Conservation (phyloP, 2,113 vertebrate genomes). For the Cinclus cinclus region DNA sequence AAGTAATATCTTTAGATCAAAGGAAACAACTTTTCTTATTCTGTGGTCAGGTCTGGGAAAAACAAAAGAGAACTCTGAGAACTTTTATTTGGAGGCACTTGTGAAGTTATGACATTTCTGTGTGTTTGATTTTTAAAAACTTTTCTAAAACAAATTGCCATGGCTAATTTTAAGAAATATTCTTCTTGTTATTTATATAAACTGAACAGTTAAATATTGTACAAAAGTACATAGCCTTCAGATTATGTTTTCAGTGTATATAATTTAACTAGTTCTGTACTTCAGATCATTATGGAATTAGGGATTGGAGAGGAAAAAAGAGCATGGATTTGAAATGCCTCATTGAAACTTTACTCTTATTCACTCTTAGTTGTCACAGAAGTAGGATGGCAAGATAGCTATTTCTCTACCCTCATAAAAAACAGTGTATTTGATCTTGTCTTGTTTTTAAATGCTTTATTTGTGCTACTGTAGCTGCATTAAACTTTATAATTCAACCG, state of each 20-base stretch:
- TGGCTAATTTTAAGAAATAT: background rate
- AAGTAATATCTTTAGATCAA: background rate
- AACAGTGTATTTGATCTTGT: background rate
- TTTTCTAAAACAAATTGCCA: background rate
- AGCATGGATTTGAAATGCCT: background rate
- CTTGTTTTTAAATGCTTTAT: background rate
- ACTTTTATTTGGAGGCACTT: background rate
- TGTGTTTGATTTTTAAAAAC: background rate
- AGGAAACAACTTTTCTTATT: background rate
- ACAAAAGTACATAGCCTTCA: background rate
- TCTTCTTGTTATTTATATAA: background rate
- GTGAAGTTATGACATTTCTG: background rate
- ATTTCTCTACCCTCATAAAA: background rate
- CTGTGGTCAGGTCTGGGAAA: background rate
- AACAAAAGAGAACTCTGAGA: background rate
- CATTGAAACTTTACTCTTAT: background rate
- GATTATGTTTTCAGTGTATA: background rate
- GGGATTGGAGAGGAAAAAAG: background rate
- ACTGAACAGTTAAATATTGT: background rate
- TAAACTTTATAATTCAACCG: background rate
- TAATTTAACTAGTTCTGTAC: background rate
- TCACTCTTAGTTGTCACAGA: background rate
- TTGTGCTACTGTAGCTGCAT: background rate
- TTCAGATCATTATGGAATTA: background rate
- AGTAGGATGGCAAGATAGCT: background rate